Evolutionary conservation across 2,888 invertebrate genomes (phyloP).

Genomic region (Cheilosia urbana): DNA sequence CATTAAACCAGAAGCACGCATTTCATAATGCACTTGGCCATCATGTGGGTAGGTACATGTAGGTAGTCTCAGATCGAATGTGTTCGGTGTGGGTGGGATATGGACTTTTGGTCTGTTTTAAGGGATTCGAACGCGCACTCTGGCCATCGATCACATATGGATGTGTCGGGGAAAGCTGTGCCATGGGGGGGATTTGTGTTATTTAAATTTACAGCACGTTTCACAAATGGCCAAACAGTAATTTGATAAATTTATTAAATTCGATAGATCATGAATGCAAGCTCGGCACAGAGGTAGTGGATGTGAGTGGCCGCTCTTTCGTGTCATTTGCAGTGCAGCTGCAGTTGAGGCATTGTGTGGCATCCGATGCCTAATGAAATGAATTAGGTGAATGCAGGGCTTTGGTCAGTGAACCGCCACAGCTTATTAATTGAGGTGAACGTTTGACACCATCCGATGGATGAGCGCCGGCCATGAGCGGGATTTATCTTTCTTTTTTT

Average conservation of each 20-base stretch:
- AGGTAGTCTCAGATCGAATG: slow-evolving; percentile 42
- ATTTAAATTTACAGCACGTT: slow-evolving; percentile 77
- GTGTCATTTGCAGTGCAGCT: slow-evolving; percentile 53
- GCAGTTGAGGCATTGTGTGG: slow-evolving; percentile 56
- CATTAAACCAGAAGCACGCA: slow-evolving; percentile 77
- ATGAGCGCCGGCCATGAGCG: slow-evolving; percentile 13
- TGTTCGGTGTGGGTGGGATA: slow-evolving; percentile 21
- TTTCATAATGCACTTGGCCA: slow-evolving; percentile 73
- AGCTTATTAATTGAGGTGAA: slow-evolving; percentile 75
- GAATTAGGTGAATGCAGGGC: slow-evolving; percentile 72
- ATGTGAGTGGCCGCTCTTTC: slow-evolving; percentile 15
- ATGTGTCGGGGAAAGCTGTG: slow-evolving; percentile 28
- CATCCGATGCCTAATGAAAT: slow-evolving; percentile 72
- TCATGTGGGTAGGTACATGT: background rate
- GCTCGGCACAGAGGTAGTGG: background rate
- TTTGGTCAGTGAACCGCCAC: slow-evolving; percentile 74
- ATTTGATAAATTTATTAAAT: slow-evolving; percentile 78
- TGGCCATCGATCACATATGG: slow-evolving; percentile 65
- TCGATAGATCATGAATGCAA: slow-evolving; percentile 62
- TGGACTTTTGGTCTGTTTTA: slow-evolving; percentile 43
- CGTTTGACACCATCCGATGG: slow-evolving; percentile 69
- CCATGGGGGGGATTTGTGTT: slow-evolving; percentile 66
- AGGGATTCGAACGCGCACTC: slow-evolving; percentile 35
- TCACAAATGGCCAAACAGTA: slow-evolving; percentile 76
- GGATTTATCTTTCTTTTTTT: slow-evolving; percentile 41